Base-by-base conservation (phyloP, 2,888 invertebrate genomes). In the Tinea semifulvella region DNA sequence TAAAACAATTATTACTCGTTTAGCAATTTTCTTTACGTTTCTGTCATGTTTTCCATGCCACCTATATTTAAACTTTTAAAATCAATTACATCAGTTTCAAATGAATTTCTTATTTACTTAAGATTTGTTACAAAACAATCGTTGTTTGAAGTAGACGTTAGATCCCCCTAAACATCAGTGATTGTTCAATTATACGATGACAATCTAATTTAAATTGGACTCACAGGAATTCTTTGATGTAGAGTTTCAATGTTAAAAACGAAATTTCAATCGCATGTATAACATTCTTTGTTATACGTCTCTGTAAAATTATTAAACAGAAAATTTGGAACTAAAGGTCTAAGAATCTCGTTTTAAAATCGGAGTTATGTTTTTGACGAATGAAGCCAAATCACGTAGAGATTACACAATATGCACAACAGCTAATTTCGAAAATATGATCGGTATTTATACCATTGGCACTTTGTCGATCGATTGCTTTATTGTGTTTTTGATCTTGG, bases 331-430 rank as follows among this genome's bases (percentile, higher is more conserved):
- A 31, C 31, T 31, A 14, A 31, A 31, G 7, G 2, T 13, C 31
- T 6, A 31, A 13, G 7, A n/a, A 31, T 13, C 2, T 11, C 2
- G 31, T 14, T 31, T 14, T 31, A 14, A 31, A 31, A 31, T 31
- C 13, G 31, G 31, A 31, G 31, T n/a, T n/a, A 31, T 31, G 13
- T 31, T 31, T 14, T 31, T n/a, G n/a, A 14, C 5, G 31, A 31
- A 31, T 11, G 36, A 36, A 36, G 71, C 68, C 67, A 70, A 70
- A 70, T 66, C 72, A 71, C 73, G 73, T 65, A 61, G 66, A 54
- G 49, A 50, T 57, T 59, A 56, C 63, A 36, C 16, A 72, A 75
- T 70, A 63, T 58, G 60, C 67, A 74, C 69, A 63, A 68, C 70
- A 60, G 59, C 65, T 63, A 60, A 64, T 67, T 68, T 54, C 56